phyloP scores from a whole-genome alignment of 1,140 invertebrate species.

The Brachionus plicatilis region DNA sequence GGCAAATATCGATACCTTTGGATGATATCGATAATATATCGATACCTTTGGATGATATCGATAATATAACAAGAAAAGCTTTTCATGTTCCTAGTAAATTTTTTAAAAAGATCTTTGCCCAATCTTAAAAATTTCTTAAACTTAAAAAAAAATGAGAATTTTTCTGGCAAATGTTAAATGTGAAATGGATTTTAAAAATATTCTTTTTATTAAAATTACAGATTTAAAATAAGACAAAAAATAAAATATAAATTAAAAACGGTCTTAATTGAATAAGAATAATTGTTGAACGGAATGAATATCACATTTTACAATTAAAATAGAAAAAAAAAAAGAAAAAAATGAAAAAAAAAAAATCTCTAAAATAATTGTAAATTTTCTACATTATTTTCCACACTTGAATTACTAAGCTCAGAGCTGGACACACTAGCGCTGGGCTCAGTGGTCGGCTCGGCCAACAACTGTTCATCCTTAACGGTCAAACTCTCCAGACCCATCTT shows the following conservation, averaged over 20 bases:
- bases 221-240: background rate
- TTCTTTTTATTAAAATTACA: background rate
- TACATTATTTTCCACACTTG: background rate
- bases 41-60: too few relatives aligned
- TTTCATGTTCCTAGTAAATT: too few relatives aligned
- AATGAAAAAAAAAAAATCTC: background rate
- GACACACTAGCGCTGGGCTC: background rate
- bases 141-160: too few relatives aligned
- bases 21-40: too few relatives aligned
- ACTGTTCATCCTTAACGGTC: background rate
- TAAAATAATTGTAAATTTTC: background rate
- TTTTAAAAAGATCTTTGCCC: too few relatives aligned
- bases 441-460: background rate
- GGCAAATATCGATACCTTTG: too few relatives aligned
- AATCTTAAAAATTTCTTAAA: too few relatives aligned
- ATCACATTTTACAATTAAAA: background rate
- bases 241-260: background rate
- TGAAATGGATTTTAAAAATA: too few relatives aligned
- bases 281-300: background rate
- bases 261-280: background rate
- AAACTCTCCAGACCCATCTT: slow-evolving; percentile 12
- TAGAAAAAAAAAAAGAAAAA: background rate
- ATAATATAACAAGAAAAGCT: too few relatives aligned
- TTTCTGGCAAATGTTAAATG: too few relatives aligned
- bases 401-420: background rate